phyloP scores from a whole-genome alignment of 1,140 invertebrate genomes.

The Cydia splendana region DNA sequence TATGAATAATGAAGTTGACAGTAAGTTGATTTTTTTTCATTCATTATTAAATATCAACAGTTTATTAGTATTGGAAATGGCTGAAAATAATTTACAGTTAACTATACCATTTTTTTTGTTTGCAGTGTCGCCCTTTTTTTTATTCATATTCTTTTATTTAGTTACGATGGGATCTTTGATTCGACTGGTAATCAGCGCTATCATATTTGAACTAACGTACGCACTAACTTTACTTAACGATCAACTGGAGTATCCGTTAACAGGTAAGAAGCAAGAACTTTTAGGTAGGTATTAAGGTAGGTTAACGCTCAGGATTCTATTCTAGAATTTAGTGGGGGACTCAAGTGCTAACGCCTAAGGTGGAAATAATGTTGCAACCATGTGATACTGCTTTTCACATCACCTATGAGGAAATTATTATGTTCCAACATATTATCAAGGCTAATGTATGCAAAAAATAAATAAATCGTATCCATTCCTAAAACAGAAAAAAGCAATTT shows the following conservation, averaged over 20 bases:
- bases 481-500: too few relatives aligned
- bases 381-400: too few relatives aligned
- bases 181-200: not conserved
- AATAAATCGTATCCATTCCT: too few relatives aligned
- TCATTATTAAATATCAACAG: not conserved
- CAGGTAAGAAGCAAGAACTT: not conserved
- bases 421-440: too few relatives aligned
- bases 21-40: not conserved
- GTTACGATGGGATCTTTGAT: not conserved
- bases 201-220: not conserved
- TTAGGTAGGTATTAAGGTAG: too few relatives aligned
- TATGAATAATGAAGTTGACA: not conserved
- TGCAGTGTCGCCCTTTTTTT: not conserved
- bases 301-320: too few relatives aligned
- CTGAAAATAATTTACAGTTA: not conserved
- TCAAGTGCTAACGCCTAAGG: too few relatives aligned
- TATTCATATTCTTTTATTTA: not conserved
- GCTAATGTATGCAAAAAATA: too few relatives aligned
- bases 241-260: slow-evolving; percentile 4
- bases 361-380: too few relatives aligned
- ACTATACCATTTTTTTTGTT: not conserved
- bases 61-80: not conserved
- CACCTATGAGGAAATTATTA: too few relatives aligned
- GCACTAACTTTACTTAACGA: not conserved
- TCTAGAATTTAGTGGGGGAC: too few relatives aligned